phyloP scores from a whole-genome alignment of 2,113 vertebrate genomes.

The Caranx ignobilis region DNA sequence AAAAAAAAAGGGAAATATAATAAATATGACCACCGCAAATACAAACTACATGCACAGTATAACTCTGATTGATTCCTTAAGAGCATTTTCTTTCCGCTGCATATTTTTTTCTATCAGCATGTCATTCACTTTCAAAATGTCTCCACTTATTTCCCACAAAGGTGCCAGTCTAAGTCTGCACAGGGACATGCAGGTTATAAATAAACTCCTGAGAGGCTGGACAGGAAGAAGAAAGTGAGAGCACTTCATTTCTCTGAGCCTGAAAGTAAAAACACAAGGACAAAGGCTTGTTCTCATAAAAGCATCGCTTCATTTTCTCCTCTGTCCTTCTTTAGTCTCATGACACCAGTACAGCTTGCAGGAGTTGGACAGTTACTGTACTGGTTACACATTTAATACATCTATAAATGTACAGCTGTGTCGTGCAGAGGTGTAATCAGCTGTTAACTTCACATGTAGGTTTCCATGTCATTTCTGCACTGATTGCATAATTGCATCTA shows the following conservation, averaged over 20 bases:
- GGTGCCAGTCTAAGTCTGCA: slow-evolving; percentile 5
- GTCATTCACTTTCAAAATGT: slow-evolving; percentile 37
- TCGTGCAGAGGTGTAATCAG: too few species aligned
- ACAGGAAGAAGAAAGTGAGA: neutral
- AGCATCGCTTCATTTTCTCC: slow-evolving; percentile 3
- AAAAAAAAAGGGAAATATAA: neutral
- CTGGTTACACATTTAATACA: neutral
- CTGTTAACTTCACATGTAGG: neutral
- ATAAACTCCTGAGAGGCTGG: slow-evolving; percentile 43
- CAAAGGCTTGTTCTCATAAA: neutral
- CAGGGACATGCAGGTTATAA: slow-evolving; percentile 41
- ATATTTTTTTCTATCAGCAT: slow-evolving; percentile 41
- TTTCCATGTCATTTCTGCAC: neutral
- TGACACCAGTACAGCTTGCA: neutral
- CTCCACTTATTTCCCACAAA: slow-evolving; percentile 35
- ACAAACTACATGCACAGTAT: neutral
- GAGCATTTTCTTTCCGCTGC: neutral
- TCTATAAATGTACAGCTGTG: neutral
- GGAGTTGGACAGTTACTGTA: neutral
- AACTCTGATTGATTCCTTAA: neutral
- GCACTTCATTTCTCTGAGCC: neutral
- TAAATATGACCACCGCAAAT: neutral
- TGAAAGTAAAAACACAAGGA: slow-evolving; percentile 16
- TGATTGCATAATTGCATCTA: neutral
- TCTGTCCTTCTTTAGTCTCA: neutral